Evolutionary conservation across 2,888 invertebrate species (phyloP), one percentile per base, ranked within the genome.

Genomic region (Subacronicta megacephala): DNA sequence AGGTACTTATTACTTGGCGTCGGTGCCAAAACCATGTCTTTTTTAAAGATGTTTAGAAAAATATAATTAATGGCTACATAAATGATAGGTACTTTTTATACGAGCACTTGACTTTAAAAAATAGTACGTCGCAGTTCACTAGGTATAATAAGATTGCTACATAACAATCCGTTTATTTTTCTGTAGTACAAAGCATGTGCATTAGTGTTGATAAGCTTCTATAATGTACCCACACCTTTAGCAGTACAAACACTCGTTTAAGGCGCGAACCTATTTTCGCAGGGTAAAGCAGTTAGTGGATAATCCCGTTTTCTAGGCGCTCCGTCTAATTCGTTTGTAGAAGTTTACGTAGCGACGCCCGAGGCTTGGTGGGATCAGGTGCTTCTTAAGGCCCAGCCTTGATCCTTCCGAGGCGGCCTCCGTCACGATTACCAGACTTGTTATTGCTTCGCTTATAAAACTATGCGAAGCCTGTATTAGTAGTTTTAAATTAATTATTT

Each of bases 251-350:
- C 52, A 73, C 51, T 61, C 51, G 38, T 64, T 63, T 44, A 63
- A 44, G 54, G 69, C 60, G 72, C 62, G 63, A 80, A 79, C 71
- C 75, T 81, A 77, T 79, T 81, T 80, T 82, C 72, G 72, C 74
- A 62, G 72, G 77, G 77, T 81, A 81, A 82, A 82, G 77, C 76
- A 78, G 81, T 85, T 83, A 83, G 73, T 79, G 77, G 82, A 81
- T 87, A 84, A 86, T 87, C 84, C 84, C 62, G 73, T 83, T 83
- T 83, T 72, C 81, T 82, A 83, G 85, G 73, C 72, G 82, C 80
- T 77, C 72, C 77, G 58, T 83, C 82, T 88, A 87, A 88, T 87
- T 88, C 85, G 82, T 84, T 87, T 83, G 82, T 71, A 78, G 76
- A 83, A 85, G 81, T 87, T 87, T 83, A 78, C 79, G 75, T 60